Conservation (phyloP, 1,140 invertebrate species). For the Pseudomyrmex dendroicus region DNA sequence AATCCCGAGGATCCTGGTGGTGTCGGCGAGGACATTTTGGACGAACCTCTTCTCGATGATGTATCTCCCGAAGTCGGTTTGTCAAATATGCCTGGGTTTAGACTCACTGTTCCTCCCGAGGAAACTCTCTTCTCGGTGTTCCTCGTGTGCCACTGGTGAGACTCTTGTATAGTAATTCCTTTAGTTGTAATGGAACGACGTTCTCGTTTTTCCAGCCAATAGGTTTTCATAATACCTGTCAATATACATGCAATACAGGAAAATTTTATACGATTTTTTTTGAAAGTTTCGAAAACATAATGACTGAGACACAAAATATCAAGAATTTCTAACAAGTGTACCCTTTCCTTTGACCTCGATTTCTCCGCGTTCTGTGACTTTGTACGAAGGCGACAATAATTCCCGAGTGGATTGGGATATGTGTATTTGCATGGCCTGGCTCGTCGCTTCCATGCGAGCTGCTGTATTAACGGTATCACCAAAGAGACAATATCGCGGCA, state of each 20-base stretch:
- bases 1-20: slow-evolving; percentile 76
- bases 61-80: slow-evolving; percentile 54
- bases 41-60: slow-evolving; percentile 74
- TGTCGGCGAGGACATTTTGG: slow-evolving; percentile 76
- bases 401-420: slow-evolving; percentile 95
- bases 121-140: slow-evolving; percentile 75
- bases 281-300: neutral
- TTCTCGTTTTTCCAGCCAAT: slow-evolving; percentile 92
- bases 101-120: slow-evolving; percentile 50
- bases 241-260: neutral
- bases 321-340: slow-evolving; percentile 74
- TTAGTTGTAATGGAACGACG: slow-evolving; percentile 86
- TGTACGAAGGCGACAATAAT: slow-evolving; percentile 91
- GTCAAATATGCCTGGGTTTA: slow-evolving; percentile 64
- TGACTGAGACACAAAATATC: too few species aligned
- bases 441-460: slow-evolving; percentile 96
- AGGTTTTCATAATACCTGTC: slow-evolving; percentile 96
- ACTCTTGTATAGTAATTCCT: slow-evolving; percentile 79
- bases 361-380: slow-evolving; percentile 92
- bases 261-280: neutral
- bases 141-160: slow-evolving; percentile 82
- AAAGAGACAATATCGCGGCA: slow-evolving; percentile 97
- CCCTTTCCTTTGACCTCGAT: slow-evolving; percentile 95
- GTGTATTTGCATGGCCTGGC: slow-evolving; percentile 96
- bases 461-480: slow-evolving; percentile 97